These are phyloP conservation scores for Spodoptera frugiperda DNA, from an alignment of 1,140 invertebrate genomes.

Conservation along the genomic window DNA sequence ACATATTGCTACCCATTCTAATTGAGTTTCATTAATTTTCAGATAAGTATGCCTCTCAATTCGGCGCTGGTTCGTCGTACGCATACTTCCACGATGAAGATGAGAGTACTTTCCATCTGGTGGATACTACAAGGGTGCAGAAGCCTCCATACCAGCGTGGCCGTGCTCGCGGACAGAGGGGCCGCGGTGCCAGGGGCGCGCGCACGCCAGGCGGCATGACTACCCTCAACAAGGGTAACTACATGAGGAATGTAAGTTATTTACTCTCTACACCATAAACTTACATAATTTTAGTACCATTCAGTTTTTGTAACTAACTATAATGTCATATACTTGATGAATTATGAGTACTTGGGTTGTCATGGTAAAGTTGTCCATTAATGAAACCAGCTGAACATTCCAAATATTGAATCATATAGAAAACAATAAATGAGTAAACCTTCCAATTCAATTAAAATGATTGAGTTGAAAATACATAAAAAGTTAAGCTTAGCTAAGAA, in stretches of 20 bases:
- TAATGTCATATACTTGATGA: too few species aligned
- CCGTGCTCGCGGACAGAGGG: slow-evolving; percentile 93
- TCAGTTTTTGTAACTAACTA: too few species aligned
- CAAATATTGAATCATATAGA: too few species aligned
- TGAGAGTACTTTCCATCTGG: slow-evolving; percentile 99
- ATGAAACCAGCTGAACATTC: too few species aligned
- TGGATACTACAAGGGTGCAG: slow-evolving; percentile 96
- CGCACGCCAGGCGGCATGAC: slow-evolving; percentile 91
- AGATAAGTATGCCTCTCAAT: slow-evolving; percentile 98
- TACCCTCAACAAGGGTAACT: slow-evolving; percentile 85
- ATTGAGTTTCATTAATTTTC: slow-evolving; percentile 55
- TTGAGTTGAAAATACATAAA: too few species aligned
- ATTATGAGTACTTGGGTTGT: too few species aligned
- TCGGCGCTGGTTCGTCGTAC: slow-evolving; percentile 97
- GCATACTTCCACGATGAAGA: slow-evolving; percentile 99
- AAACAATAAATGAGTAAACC: too few species aligned
- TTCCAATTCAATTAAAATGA: too few species aligned
- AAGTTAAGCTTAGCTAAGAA: too few species aligned
- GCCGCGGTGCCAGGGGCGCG: slow-evolving; percentile 91
- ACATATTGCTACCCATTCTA: not conserved
- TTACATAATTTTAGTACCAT: too few species aligned
- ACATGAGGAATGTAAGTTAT: slow-evolving; percentile 27
- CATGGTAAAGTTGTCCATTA: too few species aligned
- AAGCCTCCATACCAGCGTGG: slow-evolving; percentile 96
- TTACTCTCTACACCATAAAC: too few species aligned